phyloP scores from a whole-genome alignment of 2,797 vertebrate genomes.

The Lates japonicus region DNA sequence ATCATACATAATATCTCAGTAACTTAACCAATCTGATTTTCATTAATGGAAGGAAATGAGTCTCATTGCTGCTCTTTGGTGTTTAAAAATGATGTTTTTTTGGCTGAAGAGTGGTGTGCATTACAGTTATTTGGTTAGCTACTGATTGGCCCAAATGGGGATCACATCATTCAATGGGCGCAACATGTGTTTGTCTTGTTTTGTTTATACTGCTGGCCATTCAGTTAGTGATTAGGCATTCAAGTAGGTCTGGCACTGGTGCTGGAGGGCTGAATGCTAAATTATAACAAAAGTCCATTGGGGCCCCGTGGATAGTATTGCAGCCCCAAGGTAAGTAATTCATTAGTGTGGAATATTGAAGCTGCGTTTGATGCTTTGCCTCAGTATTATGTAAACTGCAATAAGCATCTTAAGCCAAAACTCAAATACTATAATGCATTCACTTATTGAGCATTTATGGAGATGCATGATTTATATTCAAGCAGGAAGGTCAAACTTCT shows the following conservation, averaged over 20 bases:
- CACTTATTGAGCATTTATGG: constrained; percentile 63
- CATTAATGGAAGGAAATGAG: constrained; percentile 10
- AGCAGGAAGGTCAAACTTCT: constrained; percentile 47
- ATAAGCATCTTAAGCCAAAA: constrained; percentile 57
- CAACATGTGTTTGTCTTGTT: constrained; percentile 51
- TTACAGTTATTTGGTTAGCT: constrained; percentile 31
- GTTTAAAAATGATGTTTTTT: constrained; percentile 1
- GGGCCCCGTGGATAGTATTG: constrained; percentile 50
- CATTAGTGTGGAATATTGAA: constrained; percentile 68
- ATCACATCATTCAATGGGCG: constrained; percentile 44
- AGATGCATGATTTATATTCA: constrained; percentile 69
- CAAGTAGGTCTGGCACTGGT: constrained; percentile 46
- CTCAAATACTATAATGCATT: constrained; percentile 59
- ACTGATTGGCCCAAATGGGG: constrained; percentile 38
- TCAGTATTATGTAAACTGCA: constrained; percentile 43
- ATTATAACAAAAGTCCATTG: constrained; percentile 57
- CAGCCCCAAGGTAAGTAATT: constrained; percentile 62
- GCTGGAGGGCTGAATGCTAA: constrained; percentile 59
- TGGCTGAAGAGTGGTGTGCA: background rate
- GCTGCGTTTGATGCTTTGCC: constrained; percentile 60
- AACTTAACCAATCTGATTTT: constrained; percentile 11
- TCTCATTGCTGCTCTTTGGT: background rate
- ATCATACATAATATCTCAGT: background rate
- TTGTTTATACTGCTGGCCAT: constrained; percentile 57
- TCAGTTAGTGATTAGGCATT: constrained; percentile 63